phyloP scores from a whole-genome alignment of 2,888 invertebrate genomes.

The Antheraea assamensis region DNA sequence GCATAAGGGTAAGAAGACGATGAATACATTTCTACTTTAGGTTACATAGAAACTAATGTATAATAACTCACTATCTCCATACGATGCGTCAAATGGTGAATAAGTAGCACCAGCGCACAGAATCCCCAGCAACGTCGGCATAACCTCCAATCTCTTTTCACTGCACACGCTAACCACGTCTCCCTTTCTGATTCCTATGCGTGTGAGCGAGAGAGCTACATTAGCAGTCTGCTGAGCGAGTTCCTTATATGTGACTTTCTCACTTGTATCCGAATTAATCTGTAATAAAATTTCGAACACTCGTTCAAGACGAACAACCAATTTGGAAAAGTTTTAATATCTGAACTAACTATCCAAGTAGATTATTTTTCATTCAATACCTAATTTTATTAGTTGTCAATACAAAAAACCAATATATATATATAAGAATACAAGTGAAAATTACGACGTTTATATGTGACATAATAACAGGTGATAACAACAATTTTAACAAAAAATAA shows the following conservation, averaged over 20 bases:
- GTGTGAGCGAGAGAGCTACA: slow-evolving; percentile 49
- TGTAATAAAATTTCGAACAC: slow-evolving; percentile 18
- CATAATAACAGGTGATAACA: no score
- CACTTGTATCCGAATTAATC: slow-evolving; percentile 39
- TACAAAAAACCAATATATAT: no score
- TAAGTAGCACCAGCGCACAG: slow-evolving; percentile 39
- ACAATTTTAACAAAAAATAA: no score
- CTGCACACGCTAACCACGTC: slow-evolving; percentile 45
- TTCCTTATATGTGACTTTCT: slow-evolving; percentile 39
- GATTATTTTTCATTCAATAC: no score
- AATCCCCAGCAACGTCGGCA: slow-evolving; percentile 37
- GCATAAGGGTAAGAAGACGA: no score
- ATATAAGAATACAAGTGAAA: no score
- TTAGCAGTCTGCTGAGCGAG: slow-evolving; percentile 46
- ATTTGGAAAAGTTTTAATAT: no score
- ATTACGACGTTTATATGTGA: no score
- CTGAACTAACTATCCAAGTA: no score
- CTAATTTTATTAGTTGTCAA: no score
- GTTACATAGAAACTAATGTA: not conserved
- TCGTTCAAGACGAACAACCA: no score
- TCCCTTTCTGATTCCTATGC: slow-evolving; percentile 47
- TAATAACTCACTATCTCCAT: slow-evolving; percentile 32
- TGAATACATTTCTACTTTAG: no score
- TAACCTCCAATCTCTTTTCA: slow-evolving; percentile 37
- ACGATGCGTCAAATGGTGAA: slow-evolving; percentile 33